Base-by-base conservation (phyloP, 1,140 invertebrate genomes). In the Aphelenchoides fujianensis region DNA sequence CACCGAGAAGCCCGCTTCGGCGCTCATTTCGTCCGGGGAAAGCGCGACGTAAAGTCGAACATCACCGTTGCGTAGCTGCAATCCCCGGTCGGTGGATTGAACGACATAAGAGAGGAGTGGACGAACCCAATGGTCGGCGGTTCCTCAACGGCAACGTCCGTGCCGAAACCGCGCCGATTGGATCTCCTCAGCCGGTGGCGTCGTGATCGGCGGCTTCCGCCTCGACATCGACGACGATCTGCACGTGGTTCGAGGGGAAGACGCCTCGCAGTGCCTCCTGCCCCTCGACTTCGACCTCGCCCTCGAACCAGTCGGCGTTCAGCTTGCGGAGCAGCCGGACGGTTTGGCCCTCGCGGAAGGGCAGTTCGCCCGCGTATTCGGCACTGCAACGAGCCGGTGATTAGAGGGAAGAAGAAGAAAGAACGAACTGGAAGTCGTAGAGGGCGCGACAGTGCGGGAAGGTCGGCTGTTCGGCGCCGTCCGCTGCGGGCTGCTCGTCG, bases 1-100 rank as follows among this genome's bases (percentile, higher is more conserved):
- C 2, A 78, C n/a, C n/a, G 54, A 74, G 31, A 79, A 70, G 3
- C 81, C 79, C 1, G 70, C 57, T 48, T 80, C 71, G 3, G 75
- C 72, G 19, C 54, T 59, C 19, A 81, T 62, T 62, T 81, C 79
- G 31, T 81, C 79, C 0, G 59, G 54, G n/a, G n/a, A 52, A 73
- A 83, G 30, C 81, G 68, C 12, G 73, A 76, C 32, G 52, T 34
- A 64, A 83, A 81, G 27, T 78, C 81, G 59, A 82, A 80, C 0
- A 81, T 59, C 35, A 82, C 81, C 12, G 70, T 68, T 2, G 81
- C 79, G 62, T 70, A 74, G n/a, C 81, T 79, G 54, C 30, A 76
- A 31, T 63, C 30, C 66, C 1, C 12, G 19, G 31, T 36, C 12
- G 53, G 19, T 1, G 19, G 53, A 31, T 53, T 41, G 3, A 71